Base-by-base conservation (phyloP, 2,888 invertebrate genomes). In the Andrena fulva region DNA sequence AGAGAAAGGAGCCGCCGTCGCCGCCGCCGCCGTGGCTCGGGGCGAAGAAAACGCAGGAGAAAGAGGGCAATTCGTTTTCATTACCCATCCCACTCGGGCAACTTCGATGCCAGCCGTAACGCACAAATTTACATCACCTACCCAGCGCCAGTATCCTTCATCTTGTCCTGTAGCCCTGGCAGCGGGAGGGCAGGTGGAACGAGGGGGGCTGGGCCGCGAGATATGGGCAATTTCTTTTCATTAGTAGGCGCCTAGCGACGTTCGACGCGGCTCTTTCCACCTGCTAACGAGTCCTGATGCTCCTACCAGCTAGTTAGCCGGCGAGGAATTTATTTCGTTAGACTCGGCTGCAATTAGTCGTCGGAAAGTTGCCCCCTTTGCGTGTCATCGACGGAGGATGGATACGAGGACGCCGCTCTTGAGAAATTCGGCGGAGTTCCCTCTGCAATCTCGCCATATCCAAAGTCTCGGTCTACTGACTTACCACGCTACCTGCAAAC, bases 31-130 rank as follows among this genome's bases (percentile, higher is more conserved):
- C 60, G 12, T 29, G 42, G 62, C 62, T 42, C 10, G 54, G 56
- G 72, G 64, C 64, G 72, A 80, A 69, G 76, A 72, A 81, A 83
- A 86, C 73, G 77, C 69, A 52, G 77, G 27, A 35, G 77, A 80
- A 88, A 81, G 84, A 87, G 82, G 88, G 87, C 84, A 77, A 88
- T 88, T 85, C 88, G 85, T 88, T 88, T 83, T 85, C 88, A 88
- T 88, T 89, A 89, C 76, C 80, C 88, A 62, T 64, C 63, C 82
- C 59, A 50, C 31, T 10, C 42, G n/a, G 74, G 82, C 76, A 85
- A 87, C 84, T 87, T 84, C 84, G 89, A 89, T 73, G 82, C 72
- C 77, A 74, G 52, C 78, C 76, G 88, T 84, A 77, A 88, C 87
- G 82, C 83, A 76, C 83, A 77, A 88, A 88, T 88, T 87, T 88